These are phyloP conservation scores for Antrozous pallidus DNA, from an alignment of 2,797 vertebrate genomes.

Conservation along the genomic window DNA sequence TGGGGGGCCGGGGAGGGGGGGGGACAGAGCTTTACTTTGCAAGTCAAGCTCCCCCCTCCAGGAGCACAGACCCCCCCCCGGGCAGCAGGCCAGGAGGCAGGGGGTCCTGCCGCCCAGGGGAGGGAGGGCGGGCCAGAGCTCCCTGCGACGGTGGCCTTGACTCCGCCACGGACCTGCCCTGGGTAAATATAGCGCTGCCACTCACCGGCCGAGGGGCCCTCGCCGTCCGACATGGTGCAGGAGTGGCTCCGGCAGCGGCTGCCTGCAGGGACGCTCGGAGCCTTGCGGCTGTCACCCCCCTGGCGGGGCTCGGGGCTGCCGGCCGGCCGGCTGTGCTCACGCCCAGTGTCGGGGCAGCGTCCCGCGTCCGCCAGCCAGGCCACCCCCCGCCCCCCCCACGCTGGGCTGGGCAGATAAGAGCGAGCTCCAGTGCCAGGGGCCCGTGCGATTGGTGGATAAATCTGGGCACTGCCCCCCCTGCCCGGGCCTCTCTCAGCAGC, in stretches of 20 bases:
- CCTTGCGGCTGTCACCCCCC: slow-evolving; percentile 48
- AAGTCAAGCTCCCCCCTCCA: neutral
- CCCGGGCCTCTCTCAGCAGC: slow-evolving; percentile 79
- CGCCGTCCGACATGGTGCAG: slow-evolving; percentile 94
- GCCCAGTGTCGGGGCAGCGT: slow-evolving; percentile 11
- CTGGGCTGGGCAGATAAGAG: slow-evolving; percentile 87
- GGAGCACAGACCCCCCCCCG: neutral
- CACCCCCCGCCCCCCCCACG: slow-evolving; percentile 77
- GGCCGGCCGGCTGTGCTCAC: neutral
- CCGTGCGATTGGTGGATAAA: slow-evolving; percentile 94
- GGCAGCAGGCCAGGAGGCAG: neutral
- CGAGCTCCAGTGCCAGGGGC: slow-evolving; percentile 85
- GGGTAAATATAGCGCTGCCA: slow-evolving; percentile 85
- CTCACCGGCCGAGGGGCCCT: slow-evolving; percentile 93
- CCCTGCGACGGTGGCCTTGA: slow-evolving; percentile 21
- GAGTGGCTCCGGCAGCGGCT: slow-evolving; percentile 69
- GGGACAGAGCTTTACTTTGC: neutral
- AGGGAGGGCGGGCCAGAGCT: too few relatives aligned
- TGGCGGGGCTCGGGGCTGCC: neutral
- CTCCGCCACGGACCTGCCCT: slow-evolving; percentile 76
- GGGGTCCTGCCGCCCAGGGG: too few relatives aligned
- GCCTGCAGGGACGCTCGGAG: slow-evolving; percentile 17
- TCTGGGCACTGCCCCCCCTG: slow-evolving; percentile 89
- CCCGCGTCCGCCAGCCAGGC: slow-evolving; percentile 63
- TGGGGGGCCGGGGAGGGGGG: neutral